phyloP scores from a whole-genome alignment of 2,888 invertebrate genomes.

The Penaeus monodon region DNA sequence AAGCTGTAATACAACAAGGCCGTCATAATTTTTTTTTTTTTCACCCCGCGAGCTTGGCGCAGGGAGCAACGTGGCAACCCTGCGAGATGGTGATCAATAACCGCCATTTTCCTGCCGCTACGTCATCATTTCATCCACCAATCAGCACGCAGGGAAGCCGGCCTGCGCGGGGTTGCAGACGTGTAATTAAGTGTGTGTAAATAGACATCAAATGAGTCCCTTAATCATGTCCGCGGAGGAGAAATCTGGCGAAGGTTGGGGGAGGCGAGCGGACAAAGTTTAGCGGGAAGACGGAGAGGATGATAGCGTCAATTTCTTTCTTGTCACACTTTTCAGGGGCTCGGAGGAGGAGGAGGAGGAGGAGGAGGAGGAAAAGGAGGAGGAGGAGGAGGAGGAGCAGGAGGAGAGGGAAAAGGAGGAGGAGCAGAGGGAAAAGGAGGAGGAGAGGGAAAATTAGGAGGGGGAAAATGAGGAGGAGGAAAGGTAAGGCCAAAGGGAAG shows the following conservation, averaged over 20 bases:
- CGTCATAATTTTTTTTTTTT: no score
- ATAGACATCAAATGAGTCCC: slow-evolving; percentile 64
- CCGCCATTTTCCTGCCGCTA: slow-evolving; percentile 63
- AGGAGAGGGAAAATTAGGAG: neutral
- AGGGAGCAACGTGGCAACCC: slow-evolving; percentile 51
- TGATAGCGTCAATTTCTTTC: slow-evolving; percentile 46
- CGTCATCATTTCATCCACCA: slow-evolving; percentile 62
- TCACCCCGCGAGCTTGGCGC: neutral
- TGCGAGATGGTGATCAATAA: slow-evolving; percentile 63
- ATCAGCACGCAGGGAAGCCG: slow-evolving; percentile 46
- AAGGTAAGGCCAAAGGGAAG: no score
- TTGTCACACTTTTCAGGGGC: slow-evolving; percentile 40
- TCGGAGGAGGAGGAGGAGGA: neutral
- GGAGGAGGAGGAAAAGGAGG: neutral
- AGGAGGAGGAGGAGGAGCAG: neutral
- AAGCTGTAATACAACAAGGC: no score
- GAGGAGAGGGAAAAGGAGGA: no score
- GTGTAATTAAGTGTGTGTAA: slow-evolving; percentile 65
- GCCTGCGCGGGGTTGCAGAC: slow-evolving; percentile 59
- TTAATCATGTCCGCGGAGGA: slow-evolving; percentile 61
- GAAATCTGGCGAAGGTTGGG: slow-evolving; percentile 42
- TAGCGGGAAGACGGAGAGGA: slow-evolving; percentile 28
- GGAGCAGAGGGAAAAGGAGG: neutral
- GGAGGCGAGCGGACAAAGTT: slow-evolving; percentile 27
- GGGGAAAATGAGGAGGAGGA: no score